These are phyloP conservation scores for Corvus cornix DNA, from an alignment of 2,113 vertebrate species.

Conservation along the genomic window DNA sequence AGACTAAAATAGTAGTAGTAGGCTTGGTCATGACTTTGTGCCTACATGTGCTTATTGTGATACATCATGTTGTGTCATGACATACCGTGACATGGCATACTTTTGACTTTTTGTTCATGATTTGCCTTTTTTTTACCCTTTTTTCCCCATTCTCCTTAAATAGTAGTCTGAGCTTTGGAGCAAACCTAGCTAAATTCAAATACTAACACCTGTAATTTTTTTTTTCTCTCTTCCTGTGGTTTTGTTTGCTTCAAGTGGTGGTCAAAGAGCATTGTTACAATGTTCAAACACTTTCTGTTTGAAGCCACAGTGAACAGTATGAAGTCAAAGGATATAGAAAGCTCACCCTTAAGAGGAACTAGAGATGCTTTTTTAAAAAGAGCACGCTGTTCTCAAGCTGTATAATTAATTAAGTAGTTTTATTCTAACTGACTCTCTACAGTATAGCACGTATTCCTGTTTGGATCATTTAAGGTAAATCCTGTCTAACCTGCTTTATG, in stretches of 20 bases:
- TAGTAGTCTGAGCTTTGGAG: neutral
- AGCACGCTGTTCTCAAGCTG: neutral
- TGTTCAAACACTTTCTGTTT: neutral
- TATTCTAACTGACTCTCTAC: neutral
- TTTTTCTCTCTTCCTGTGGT: conserved; percentile 14
- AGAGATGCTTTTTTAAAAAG: neutral
- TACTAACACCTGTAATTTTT: neutral
- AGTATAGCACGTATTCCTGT: neutral
- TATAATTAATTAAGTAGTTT: neutral
- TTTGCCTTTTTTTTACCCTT: neutral
- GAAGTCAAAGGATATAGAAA: neutral
- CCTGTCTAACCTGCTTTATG: neutral
- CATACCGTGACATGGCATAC: neutral
- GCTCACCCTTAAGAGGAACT: neutral
- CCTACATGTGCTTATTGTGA: neutral
- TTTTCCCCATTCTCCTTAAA: fast-evolving
- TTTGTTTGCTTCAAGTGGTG: neutral
- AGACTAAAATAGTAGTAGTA: neutral
- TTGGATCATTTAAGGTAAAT: neutral
- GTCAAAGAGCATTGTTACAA: neutral
- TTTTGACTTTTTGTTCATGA: neutral
- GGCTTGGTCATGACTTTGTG: neutral
- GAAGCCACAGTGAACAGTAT: neutral
- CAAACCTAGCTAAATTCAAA: neutral
- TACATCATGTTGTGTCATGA: neutral